These are phyloP conservation scores for Ibidorhyncha struthersii DNA, from an alignment of 2,113 vertebrate genomes.

Conservation along the genomic window DNA sequence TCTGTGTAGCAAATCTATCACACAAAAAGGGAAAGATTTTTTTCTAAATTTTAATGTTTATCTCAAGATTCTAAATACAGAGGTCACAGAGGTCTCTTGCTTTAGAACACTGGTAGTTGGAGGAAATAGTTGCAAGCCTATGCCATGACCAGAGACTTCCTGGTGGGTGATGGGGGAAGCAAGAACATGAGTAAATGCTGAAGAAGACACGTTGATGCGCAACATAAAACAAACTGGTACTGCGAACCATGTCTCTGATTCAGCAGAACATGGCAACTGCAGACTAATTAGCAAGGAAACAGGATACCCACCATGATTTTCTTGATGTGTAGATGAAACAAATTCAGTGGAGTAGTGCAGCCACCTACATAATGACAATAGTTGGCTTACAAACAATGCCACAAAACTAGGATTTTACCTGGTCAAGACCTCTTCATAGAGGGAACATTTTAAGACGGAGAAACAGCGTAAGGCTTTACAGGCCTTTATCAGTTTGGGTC, in stretches of 20 bases:
- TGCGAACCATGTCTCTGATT: background rate
- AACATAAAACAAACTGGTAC: background rate
- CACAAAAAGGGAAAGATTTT: background rate
- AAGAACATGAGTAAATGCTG: background rate
- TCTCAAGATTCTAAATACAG: background rate
- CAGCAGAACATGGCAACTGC: background rate
- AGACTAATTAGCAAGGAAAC: background rate
- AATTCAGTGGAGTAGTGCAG: background rate
- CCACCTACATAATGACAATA: background rate
- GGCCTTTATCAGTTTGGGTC: background rate
- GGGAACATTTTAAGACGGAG: background rate
- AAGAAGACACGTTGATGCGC: accelerated
- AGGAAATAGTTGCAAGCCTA: background rate
- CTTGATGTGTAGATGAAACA: accelerated
- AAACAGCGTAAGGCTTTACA: background rate
- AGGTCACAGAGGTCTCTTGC: background rate
- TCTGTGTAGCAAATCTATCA: background rate
- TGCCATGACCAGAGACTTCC: background rate
- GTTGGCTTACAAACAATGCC: background rate
- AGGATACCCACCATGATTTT: background rate
- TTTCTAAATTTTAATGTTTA: background rate
- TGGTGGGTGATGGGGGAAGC: background rate
- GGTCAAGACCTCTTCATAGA: background rate
- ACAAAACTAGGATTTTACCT: background rate
- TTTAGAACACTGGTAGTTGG: background rate